phyloP scores from a whole-genome alignment of 2,888 invertebrate species.

The Megalurothrips usitatus region DNA sequence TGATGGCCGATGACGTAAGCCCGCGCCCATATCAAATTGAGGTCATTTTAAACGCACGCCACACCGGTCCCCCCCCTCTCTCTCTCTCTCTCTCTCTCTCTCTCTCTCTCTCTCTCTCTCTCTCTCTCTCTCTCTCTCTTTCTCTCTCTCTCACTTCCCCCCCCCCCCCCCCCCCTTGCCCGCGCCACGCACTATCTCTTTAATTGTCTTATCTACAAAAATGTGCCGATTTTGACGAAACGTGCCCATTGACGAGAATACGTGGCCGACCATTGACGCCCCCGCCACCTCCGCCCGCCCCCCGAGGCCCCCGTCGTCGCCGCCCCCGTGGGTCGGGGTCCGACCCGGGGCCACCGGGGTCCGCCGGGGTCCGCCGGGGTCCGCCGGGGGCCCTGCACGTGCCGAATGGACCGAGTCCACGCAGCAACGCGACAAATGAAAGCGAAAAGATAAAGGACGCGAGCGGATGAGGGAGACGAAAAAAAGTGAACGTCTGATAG shows the following conservation, averaged over 20 bases:
- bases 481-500: slow-evolving; percentile 12
- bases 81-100: background rate
- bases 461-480: slow-evolving; percentile 25
- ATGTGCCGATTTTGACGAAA: no score
- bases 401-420: background rate
- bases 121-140: background rate
- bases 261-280: no score
- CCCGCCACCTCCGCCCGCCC: no score
- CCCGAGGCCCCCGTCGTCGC: background rate
- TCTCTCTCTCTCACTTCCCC: background rate
- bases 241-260: no score
- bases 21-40: no score
- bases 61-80: background rate
- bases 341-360: background rate
- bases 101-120: background rate
- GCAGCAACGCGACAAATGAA: slow-evolving; percentile 10
- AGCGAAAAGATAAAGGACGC: slow-evolving; percentile 8
- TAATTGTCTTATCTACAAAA: no score
- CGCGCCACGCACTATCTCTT: no score
- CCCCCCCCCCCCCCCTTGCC: no score
- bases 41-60: no score
- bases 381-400: background rate
- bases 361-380: background rate
- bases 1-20: no score
- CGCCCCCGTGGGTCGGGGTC: background rate